These are phyloP conservation scores for Tauraco erythrolophus DNA, from an alignment of 2,113 vertebrate genomes.

Conservation along the genomic window DNA sequence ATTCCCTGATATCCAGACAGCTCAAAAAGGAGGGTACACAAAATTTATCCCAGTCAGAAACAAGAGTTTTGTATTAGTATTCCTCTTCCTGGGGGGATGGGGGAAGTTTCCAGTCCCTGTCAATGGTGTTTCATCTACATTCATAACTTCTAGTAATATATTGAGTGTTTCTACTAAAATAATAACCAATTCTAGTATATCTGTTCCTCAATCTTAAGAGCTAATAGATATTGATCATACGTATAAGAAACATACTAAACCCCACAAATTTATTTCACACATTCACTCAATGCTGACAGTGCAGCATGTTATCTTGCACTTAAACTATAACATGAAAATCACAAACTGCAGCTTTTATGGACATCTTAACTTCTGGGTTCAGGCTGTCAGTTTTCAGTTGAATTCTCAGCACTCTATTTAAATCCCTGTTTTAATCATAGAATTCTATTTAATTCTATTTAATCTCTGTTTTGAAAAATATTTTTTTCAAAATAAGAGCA, in stretches of 20 bases:
- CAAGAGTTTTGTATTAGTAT: neutral
- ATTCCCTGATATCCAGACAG: neutral
- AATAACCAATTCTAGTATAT: neutral
- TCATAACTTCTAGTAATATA: neutral
- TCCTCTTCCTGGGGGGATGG: rapidly evolving
- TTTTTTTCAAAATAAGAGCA: neutral
- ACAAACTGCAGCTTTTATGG: neutral
- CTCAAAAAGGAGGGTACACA: neutral
- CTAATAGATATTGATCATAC: neutral
- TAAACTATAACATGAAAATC: neutral
- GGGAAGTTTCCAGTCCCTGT: neutral
- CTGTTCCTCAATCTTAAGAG: neutral
- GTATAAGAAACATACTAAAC: neutral
- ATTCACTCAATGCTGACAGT: neutral
- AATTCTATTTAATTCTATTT: no score
- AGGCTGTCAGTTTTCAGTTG: neutral
- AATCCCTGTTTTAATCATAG: neutral
- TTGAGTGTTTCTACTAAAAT: neutral
- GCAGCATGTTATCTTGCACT: neutral
- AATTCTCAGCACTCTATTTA: neutral
- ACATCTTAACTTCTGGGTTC: neutral
- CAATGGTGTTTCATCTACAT: neutral
- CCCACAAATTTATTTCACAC: neutral
- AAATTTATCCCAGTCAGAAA: neutral
- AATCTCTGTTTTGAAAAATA: neutral